Percentiles rank a stretch among this genome's conserved stretches.
Evolutionary conservation across 2,113 vertebrate genomes (phyloP).

Genomic region (Otus sunia): DNA sequence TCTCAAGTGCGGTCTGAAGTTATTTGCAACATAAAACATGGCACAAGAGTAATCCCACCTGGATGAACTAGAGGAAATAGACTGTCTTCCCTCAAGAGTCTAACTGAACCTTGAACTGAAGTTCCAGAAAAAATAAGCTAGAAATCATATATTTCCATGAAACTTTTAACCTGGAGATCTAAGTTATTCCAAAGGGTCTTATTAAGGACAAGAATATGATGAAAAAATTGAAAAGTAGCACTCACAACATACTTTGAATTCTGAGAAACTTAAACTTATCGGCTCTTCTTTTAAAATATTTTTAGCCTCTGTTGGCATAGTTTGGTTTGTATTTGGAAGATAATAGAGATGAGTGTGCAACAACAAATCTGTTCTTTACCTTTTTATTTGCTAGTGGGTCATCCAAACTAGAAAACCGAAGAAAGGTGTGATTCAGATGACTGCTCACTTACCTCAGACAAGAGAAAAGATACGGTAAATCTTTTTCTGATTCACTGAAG

Average conservation of each 20-base stretch:
- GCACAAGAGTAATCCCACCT: neutral
- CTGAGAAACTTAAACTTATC: neutral
- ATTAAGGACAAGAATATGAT: neutral
- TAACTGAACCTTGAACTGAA: neutral
- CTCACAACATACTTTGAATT: neutral
- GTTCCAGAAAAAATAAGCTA: neutral
- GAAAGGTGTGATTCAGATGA: neutral
- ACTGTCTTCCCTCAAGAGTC: neutral
- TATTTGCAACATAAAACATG: neutral
- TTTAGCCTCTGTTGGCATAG: neutral
- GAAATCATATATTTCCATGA: neutral
- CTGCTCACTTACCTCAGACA: fast-evolving
- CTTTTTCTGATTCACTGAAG: neutral
- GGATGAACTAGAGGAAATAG: neutral
- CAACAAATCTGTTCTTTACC: neutral
- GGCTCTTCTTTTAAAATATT: neutral
- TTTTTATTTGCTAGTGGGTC: neutral
- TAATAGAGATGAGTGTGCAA: neutral
- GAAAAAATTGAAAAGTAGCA: neutral
- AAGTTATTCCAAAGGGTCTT: neutral
- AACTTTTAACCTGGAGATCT: neutral
- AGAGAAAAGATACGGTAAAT: neutral
- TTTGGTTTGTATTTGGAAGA: neutral
- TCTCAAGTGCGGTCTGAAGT: neutral
- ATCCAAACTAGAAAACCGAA: neutral